Base-by-base conservation (phyloP, 2,797 vertebrate species). In the Pseudochirops cupreus region DNA sequence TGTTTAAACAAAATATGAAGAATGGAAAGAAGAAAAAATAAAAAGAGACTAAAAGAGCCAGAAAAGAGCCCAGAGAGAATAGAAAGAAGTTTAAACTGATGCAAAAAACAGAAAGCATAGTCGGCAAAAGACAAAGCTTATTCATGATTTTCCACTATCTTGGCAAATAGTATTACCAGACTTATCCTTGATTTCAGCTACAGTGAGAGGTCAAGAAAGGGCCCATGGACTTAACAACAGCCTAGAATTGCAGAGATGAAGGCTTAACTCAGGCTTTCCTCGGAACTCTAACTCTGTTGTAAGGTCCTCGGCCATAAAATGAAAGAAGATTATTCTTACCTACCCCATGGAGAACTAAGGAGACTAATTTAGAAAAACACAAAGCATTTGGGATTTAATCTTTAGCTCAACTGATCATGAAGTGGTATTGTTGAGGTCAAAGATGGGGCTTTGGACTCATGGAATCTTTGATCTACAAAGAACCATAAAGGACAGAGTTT, bases 221-320 rank as follows among this genome's bases (percentile, higher is more conserved):
- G 21, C 94, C 31, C 57, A 56, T n/a, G n/a, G 4, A 16, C 0
- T 33, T 4, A n/a, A 5, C 31, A 91, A 94, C 93, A 96, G 96
- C 94, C 46, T 90, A 53, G 53, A 93, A 96, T n/a, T 82, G 50
- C 94, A 94, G 56, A 95, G 52, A 67, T 59, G n/a, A 50, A 59
- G 56, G 5, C 58, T 3, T 90, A 95, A 93, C 92, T 96, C 39
- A 95, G 18, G 1, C 7, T 95, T 95, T 95, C 1, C 62, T 39
- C 91, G 29, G 92, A 97, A 56, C 14, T 93, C 33, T 90, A 74
- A 2, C 46, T 82, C 26, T 54, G 28, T 62, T 33, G 29, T 91
- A 87, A 28, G 33, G 14, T 9, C 3, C 13, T 92, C 95, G 33
- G 21, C 33, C 93, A 28, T 89, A 96, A 95, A 94, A 92, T 91